Evolutionary conservation across 92 coral and sea anemone genomes (phyloP), one percentile per base, ranked within the genome.

Genomic region (Actinernus sp.): DNA sequence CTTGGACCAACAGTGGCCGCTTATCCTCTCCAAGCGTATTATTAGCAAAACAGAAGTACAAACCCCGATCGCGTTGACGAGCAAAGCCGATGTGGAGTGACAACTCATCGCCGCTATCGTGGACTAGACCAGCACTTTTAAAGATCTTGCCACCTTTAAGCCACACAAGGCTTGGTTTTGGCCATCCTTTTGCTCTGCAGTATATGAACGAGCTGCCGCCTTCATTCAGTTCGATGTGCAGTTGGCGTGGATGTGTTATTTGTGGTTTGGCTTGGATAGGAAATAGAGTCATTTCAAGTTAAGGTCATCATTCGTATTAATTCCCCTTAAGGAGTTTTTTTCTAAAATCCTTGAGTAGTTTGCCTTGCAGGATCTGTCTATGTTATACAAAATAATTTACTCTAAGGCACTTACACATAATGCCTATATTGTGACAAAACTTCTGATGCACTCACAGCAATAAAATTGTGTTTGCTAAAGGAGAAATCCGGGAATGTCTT

Each of bases 131-230:
- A 3, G 65, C 46, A 10, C 61, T 44, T n/a, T 44, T 41, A 12
- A 57, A 41, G 28, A 36, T 25, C 17, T 1, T 65, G 3, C 76
- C 86, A 1, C 64, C 54, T 43, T 79, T 85, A 2, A 52, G 55
- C 91, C 91, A 85, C 1, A 49, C 32, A 26, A 79, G 27, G 11
- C 55, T 65, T 3, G 91, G 91, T 27, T 21, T 37, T 0, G 91
- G 91, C 91, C 91, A 85, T 23, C 91, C 91, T 18, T n/a, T 41
- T 19, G 91, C 91, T 49, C 62, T 69, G 28, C 91, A 85, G 4
- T 47, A 43, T 31, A 43, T 12, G 26, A 31, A 4, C 24, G 26
- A 36, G n/a, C 57, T 28, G 12, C 48, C 57, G 10, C 78, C 78
- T 6, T 31, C 1, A 9, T 14, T 16, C 3, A 43, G 0, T 14